Evolutionary conservation across 2,797 vertebrate species (phyloP), one percentile per base, ranked within the genome.

Genomic region (Hemitrygon akajei): DNA sequence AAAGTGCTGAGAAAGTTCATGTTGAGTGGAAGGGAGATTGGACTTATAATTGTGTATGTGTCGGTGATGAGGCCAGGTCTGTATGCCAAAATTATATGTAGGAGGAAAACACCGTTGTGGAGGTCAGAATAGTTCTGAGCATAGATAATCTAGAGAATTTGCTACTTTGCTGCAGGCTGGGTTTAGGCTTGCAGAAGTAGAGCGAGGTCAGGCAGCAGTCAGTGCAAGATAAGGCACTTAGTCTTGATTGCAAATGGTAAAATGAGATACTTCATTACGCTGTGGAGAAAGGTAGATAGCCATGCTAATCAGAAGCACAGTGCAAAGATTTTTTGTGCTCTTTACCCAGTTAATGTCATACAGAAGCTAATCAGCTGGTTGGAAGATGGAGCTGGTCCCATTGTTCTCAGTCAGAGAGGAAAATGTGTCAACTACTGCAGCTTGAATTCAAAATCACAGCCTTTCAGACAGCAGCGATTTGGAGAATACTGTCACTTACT

Each of bases 261-360:
- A 75, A 93, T 93, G 37, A 93, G 91, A 93, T 93, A 76, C 34
- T 27, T 94, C 63, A 34, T 37, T 93, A 94, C 93, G 94, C 94
- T 73, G 77, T 7, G 37, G 14, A 30, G 91, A 75, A 76, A 93
- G 47, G 71, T 76, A 93, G 91, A 93, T 93, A 93, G 37, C 69
- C 91, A 30, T 75, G 71, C 91, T 93, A 93, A 93, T 93, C 91
- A 93, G 37, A 76, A 93, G 47, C 91, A 47, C 40, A 93, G 89
- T 91, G 63, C 63, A 63, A 91, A 91, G 37, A 93, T 71, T 12
- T 47, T 47, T 60, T 94, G 69, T 76, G 87, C 84, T 79, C 73
- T 91, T n/a, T 37, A 40, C 71, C 71, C 93, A 73, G 22, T 93
- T 94, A 40, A 73, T 76, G 60, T 75, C 76, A 79, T 69, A 81